These are phyloP conservation scores for Drepana arcuata DNA, from an alignment of 1,140 invertebrate species.

Conservation along the genomic window DNA sequence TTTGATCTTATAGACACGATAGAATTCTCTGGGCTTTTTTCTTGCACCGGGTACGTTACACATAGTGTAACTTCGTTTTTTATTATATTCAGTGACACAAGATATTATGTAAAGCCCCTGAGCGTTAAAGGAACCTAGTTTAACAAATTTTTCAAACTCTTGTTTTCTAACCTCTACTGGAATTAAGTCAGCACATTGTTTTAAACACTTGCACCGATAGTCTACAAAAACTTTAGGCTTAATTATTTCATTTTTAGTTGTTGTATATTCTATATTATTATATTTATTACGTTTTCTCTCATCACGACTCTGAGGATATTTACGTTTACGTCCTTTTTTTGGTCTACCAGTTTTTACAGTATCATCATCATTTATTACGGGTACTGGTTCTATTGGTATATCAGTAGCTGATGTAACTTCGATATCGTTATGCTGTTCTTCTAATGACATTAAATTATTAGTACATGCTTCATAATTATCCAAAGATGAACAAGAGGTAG, in stretches of 20 bases:
- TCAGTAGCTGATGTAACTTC: too few relatives aligned
- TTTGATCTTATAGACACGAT: slow-evolving; percentile 3
- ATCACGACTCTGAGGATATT: too few relatives aligned
- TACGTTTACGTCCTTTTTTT: too few relatives aligned
- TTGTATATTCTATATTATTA: slow-evolving; percentile 4
- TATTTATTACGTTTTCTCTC: slow-evolving; percentile 3
- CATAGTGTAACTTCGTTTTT: slow-evolving; percentile 4
- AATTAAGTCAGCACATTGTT: slow-evolving; percentile 3
- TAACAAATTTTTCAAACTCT: slow-evolving; percentile 5
- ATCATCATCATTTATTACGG: too few relatives aligned
- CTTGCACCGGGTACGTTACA: slow-evolving; percentile 2
- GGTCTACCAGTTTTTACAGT: too few relatives aligned
- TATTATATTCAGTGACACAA: slow-evolving; percentile 1
- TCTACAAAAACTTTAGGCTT: slow-evolving; percentile 1
- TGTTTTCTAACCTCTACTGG: slow-evolving; percentile 4
- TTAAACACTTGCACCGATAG: slow-evolving; percentile 1
- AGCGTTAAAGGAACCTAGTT: neutral
- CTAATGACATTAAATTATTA: too few relatives aligned
- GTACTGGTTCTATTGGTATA: too few relatives aligned
- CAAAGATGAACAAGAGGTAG: too few relatives aligned
- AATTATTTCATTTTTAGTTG: slow-evolving; percentile 2
- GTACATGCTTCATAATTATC: too few relatives aligned
- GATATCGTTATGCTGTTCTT: too few relatives aligned
- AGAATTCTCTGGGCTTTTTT: slow-evolving; percentile 4
- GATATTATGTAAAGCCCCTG: neutral